Conservation (phyloP, 2,113 vertebrate genomes). For the Megaptera novaeangliae region DNA sequence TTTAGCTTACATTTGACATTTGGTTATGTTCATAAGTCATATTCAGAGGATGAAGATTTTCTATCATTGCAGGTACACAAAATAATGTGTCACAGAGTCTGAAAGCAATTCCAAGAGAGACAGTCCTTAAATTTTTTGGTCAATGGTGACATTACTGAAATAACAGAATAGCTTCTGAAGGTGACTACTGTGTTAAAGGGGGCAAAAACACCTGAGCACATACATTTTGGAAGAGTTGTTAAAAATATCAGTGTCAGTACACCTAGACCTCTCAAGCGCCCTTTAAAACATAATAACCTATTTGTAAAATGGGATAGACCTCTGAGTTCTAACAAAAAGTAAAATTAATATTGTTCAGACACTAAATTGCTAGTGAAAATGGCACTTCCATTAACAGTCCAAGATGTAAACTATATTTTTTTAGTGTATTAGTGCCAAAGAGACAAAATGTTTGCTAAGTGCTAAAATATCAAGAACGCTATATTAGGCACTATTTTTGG, state of each 20-base stretch:
- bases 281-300: not conserved
- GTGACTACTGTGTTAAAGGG: not conserved
- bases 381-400: not conserved
- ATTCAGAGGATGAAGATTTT: not conserved
- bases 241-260: slow-evolving; percentile 13
- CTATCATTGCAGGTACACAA: not conserved
- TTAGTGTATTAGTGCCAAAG: not conserved
- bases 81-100: not conserved
- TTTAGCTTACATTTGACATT: not conserved
- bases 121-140: not conserved
- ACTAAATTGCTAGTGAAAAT: not conserved
- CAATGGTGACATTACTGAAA: not conserved
- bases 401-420: not conserved
- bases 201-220: not conserved
- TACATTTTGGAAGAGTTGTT: not conserved
- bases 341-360: not conserved
- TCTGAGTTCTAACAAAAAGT: not conserved
- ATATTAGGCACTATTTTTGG: not conserved
- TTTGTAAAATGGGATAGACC: not conserved
- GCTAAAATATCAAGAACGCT: not conserved
- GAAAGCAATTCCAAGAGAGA: not conserved
- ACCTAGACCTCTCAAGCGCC: not conserved
- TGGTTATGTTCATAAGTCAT: not conserved
- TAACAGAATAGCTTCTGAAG: not conserved
- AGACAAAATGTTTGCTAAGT: not conserved